Base-by-base conservation (phyloP, 2,797 vertebrate species). In the Simalia tracyae region DNA sequence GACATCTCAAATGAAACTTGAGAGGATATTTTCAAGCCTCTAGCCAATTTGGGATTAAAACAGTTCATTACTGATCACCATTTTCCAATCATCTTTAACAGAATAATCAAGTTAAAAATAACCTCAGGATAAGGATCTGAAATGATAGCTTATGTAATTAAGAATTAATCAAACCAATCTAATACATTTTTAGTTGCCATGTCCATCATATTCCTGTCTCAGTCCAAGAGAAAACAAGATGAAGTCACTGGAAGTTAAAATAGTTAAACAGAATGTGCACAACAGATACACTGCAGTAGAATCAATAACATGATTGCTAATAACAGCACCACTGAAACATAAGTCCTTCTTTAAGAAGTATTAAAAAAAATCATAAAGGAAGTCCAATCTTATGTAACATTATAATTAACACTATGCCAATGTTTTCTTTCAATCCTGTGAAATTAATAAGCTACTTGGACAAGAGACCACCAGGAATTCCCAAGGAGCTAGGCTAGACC, bases 31-130 rank as follows among this genome's bases (percentile, higher is more conserved):
- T 89, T 88, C 84, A 91, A 94, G 63, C 0, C 5, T 95, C 31
- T 22, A 92, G 64, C 0, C 28, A 26, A 94, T 91, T 93, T 94
- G 17, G 60, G 19, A 10, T 85, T 14, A 91, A 64, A 92, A 57
- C 9, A 3, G 2, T 59, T 89, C n/a, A 5, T 31, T 87, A 86
- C 46, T 91, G 26, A 88, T 1, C 46, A 91, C 28, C 19, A 3
- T 0, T 92, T 95, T 93, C 61, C 5, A 84, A 93, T 95, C 64
- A 92, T 15, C 60, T 90, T 93, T 87, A 89, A 89, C 22, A 63
- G 4, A 3, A 90, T 91, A 93, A 93, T 85, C 90, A 0, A 4
- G 56, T 90, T 90, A 86, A 93, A 92, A 11, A 17, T 56, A 46
- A 19, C 2, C 0, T 0, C 5, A 91, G 60, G 11, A 4, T 90